A percentile compares a stretch with the other conserved stretches of the same genome.
phyloP scores from a whole-genome alignment of 2,113 vertebrate genomes.

The Enhydra lutris region DNA sequence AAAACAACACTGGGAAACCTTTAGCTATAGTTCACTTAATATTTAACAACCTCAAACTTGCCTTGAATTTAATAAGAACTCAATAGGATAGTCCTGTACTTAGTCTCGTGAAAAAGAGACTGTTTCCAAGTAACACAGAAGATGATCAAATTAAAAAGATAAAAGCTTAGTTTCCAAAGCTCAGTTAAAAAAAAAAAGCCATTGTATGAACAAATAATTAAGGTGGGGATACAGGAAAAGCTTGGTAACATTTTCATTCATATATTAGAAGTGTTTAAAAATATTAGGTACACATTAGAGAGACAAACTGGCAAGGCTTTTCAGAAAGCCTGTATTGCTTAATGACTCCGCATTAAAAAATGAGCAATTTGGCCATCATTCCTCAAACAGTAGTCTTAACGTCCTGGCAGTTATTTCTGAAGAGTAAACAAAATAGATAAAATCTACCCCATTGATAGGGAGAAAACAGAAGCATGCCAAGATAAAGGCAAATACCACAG shows the following conservation, averaged over 20 bases:
- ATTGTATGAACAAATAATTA: conserved; percentile 22
- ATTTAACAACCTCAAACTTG: conserved; percentile 21
- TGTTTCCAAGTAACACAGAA: conserved; percentile 22
- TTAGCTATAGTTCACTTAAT: conserved; percentile 29
- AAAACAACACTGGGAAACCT: neutral
- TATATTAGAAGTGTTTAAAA: conserved; percentile 27
- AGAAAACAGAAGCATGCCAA: conserved; percentile 52
- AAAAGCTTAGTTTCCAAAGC: conserved; percentile 39
- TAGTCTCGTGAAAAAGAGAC: neutral
- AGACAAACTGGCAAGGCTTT: conserved; percentile 29
- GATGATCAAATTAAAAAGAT: conserved; percentile 7
- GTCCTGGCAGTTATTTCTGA: conserved; percentile 44
- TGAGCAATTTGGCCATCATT: conserved; percentile 52
- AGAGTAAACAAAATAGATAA: conserved; percentile 46
- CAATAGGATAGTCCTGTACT: neutral
- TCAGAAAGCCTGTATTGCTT: conserved; percentile 14
- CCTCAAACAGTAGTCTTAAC: conserved; percentile 40
- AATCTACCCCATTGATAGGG: conserved; percentile 19
- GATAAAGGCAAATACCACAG: conserved; percentile 33
- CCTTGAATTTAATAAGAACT: conserved; percentile 40
- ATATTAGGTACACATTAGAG: neutral
- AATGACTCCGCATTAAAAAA: conserved; percentile 15
- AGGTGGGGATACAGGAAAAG: neutral
- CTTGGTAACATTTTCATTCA: conserved; percentile 29
- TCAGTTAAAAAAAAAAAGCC: neutral